These are phyloP conservation scores for Drosophila rellima DNA, from an alignment of 2,888 invertebrate species.

Conservation along the genomic window DNA sequence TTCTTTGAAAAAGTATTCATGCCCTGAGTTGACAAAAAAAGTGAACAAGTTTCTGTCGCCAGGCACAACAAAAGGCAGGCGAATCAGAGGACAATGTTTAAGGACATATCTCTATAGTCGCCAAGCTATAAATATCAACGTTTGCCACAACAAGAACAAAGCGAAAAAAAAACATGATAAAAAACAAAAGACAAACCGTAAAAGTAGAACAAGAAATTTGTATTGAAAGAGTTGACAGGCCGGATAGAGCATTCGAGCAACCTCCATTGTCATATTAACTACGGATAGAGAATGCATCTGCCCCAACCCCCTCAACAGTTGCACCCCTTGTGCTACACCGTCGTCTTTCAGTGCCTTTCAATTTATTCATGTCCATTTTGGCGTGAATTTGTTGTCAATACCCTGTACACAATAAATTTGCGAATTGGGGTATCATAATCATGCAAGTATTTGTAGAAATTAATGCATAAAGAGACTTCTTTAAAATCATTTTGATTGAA, in stretches of 20 bases:
- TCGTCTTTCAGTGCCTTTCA: conserved; percentile 59
- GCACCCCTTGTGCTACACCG: background rate
- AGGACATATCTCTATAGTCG: conserved; percentile 14
- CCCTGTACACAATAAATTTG: conserved; percentile 17
- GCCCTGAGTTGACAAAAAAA: conserved; percentile 4
- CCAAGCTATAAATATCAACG: conserved; percentile 44
- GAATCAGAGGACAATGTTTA: conserved; percentile 26
- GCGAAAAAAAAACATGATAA: background rate
- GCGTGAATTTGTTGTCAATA: conserved; percentile 65
- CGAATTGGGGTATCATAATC: background rate
- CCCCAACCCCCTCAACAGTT: conserved; percentile 10
- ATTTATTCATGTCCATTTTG: conserved; percentile 77
- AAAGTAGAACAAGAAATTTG: conserved; percentile 50
- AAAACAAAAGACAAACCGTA: conserved; percentile 14
- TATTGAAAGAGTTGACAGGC: conserved; percentile 59
- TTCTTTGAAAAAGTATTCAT: background rate
- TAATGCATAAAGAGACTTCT: background rate
- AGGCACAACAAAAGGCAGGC: conserved; percentile 30
- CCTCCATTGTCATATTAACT: conserved; percentile 62
- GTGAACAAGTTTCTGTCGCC: conserved; percentile 19
- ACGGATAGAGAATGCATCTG: conserved; percentile 38
- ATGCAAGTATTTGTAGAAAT: background rate
- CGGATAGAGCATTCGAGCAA: conserved; percentile 55
- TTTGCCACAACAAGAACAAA: conserved; percentile 19
- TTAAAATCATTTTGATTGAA: no score